Evolutionary conservation across 2,797 vertebrate genomes (phyloP).

Genomic region (Champsocephalus esox): DNA sequence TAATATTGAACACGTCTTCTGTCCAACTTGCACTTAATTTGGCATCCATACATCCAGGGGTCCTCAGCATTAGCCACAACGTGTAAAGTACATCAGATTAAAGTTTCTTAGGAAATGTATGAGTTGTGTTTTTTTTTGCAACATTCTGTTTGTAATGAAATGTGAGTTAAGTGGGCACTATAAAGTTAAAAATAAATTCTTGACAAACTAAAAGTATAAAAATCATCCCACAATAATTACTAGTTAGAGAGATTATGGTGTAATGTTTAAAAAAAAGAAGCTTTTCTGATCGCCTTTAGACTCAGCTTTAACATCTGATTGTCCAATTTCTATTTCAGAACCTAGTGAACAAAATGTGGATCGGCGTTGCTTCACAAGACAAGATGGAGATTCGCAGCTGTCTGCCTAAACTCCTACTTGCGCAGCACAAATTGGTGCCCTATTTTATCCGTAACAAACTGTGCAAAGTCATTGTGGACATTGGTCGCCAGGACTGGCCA

Average conservation of each 20-base stretch:
- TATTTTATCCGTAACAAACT: conserved; percentile 99
- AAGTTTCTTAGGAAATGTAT: background rate
- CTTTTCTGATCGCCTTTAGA: background rate
- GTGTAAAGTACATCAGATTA: background rate
- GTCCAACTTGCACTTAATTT: too few relatives aligned
- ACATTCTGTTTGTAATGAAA: background rate
- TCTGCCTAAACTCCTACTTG: conserved; percentile 95
- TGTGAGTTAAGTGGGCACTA: background rate
- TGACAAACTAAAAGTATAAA: background rate
- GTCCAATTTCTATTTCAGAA: conserved; percentile 83
- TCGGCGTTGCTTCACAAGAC: conserved; percentile 95
- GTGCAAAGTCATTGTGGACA: conserved; percentile 99
- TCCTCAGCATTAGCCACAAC: background rate
- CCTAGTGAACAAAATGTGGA: conserved; percentile 99
- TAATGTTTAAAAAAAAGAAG: background rate
- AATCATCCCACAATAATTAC: background rate
- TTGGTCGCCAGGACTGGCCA: conserved; percentile 98
- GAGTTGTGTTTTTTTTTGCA: background rate
- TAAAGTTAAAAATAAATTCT: background rate
- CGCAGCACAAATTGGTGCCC: conserved; percentile 95
- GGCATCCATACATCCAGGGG: background rate
- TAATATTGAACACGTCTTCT: too few relatives aligned
- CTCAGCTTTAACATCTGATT: background rate
- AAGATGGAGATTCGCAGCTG: conserved; percentile 98
- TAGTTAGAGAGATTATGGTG: background rate